Conservation (phyloP, 1,140 invertebrate genomes). For the Phymastichus coffea region DNA sequence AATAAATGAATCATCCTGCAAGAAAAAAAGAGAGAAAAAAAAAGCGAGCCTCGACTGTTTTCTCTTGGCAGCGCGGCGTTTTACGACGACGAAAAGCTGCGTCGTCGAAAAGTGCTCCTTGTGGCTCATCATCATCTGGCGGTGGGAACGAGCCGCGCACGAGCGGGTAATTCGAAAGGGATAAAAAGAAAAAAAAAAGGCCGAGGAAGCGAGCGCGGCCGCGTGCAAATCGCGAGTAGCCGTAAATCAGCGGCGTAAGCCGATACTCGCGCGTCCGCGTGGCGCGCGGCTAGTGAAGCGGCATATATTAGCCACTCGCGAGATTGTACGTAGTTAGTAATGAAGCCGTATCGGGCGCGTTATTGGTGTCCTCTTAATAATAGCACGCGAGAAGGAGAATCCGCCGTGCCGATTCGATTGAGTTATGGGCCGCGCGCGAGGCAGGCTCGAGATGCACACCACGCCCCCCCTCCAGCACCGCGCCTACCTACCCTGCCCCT, state of each 20-base stretch:
- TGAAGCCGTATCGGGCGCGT: slow-evolving; percentile 29
- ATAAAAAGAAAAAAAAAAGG: slow-evolving; percentile 1
- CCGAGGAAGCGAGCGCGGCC: not conserved
- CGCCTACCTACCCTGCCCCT: no score
- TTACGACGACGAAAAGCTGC: slow-evolving; percentile 21
- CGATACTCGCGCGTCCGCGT: slow-evolving; percentile 7
- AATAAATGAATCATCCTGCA: slow-evolving; percentile 23
- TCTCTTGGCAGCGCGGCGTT: no score
- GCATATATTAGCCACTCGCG: slow-evolving; percentile 15
- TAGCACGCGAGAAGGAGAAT: slow-evolving; percentile 32
- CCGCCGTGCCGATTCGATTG: slow-evolving; percentile 41
- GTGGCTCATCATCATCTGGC: not conserved
- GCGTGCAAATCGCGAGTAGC: slow-evolving; percentile 12
- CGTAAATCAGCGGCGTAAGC: slow-evolving; percentile 25
- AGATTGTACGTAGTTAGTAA: slow-evolving; percentile 10
- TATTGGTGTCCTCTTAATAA: slow-evolving; percentile 33
- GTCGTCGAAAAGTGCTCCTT: not conserved
- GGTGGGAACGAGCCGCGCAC: not conserved
- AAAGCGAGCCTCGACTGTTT: no score
- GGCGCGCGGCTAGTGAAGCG: not conserved
- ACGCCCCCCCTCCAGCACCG: slow-evolving; percentile 5
- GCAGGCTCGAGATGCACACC: not conserved
- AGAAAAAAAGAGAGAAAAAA: not conserved
- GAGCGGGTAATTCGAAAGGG: slow-evolving; percentile 12
- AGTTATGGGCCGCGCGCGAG: slow-evolving; percentile 41